Base-by-base conservation (phyloP, 2,113 vertebrate genomes). In the Oncorhynchus keta region DNA sequence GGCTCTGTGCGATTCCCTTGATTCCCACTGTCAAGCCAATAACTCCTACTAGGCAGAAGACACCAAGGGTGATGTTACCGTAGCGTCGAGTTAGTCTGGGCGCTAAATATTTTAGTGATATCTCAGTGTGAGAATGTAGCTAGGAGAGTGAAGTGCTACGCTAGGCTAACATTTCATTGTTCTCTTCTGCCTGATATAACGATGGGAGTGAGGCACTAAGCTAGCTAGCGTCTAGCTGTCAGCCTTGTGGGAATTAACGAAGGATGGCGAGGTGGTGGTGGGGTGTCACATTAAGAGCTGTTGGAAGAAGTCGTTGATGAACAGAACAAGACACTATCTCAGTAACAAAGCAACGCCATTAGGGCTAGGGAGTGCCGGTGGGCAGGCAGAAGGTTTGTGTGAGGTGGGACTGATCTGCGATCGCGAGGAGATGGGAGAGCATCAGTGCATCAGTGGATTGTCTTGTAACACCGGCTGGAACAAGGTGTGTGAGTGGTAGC, bases 61-160 rank as follows among this genome's bases (percentile, higher is more conserved):
- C 45, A 79, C 76, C 49, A 39, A 57, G 68, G 32, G 68, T 48
- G 80, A 74, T 76, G 77, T 69, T 76, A 82, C 77, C 73, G 70
- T 20, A 62, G 61, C 74, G 86, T 16, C 14, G 14, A 55, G 49
- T 16, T 16, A 55, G 14, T 3, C 49, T 83, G 76, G 81, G 74
- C 83, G 79, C 79, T 91, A 88, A 90, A 92, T 92, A 91, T 89
- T 91, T 91, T 75, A 89, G 75, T 81, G 89, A 80, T 82, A 81
- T 72, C 82, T 77, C 75, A 39, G 70, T 55, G 74, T 69, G 73
- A 70, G 13, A 32, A 7, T 24, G n/a, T 3, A 14, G 61, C 69
- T 57, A 71, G 13, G 39, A 12, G 16, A 32, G 82, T 80, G 84
- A 78, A 78, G 76, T 7, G 3, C 32, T 28, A 14, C 16, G 30